phyloP scores from a whole-genome alignment of 2,888 invertebrate species.

The Alitta virens region DNA sequence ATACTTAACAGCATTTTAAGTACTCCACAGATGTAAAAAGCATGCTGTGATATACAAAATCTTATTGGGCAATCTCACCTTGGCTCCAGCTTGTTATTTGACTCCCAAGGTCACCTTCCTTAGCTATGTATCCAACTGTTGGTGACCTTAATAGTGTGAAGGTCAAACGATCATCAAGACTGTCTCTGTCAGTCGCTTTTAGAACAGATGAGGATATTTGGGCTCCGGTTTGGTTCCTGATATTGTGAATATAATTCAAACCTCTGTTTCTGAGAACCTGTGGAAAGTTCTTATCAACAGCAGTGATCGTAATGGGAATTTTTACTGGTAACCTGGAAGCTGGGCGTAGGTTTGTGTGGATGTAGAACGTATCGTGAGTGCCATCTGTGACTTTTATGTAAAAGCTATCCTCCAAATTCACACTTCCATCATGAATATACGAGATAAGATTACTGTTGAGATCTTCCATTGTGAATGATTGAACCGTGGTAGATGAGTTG shows the following conservation, averaged over 20 bases:
- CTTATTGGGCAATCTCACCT: too few species aligned
- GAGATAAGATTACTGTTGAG: constrained; percentile 47
- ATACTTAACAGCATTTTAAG: too few species aligned
- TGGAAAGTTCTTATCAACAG: constrained; percentile 53
- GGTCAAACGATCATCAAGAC: constrained; percentile 37
- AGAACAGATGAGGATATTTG: constrained; percentile 42
- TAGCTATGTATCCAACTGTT: constrained; percentile 45
- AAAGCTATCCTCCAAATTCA: constrained; percentile 50
- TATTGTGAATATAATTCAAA: constrained; percentile 35
- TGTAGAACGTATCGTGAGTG: constrained; percentile 51
- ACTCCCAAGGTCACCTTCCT: constrained; percentile 32
- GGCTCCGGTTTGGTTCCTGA: constrained; percentile 40
- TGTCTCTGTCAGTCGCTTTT: constrained; percentile 48
- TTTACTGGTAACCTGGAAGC: constrained; percentile 45
- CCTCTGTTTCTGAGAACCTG: constrained; percentile 47
- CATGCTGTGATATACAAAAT: too few species aligned
- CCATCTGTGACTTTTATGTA: constrained; percentile 53
- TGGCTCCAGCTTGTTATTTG: constrained; percentile 52
- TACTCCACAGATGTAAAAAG: too few species aligned
- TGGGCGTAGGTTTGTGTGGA: constrained; percentile 45
- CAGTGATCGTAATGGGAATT: constrained; percentile 48
- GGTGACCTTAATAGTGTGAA: constrained; percentile 45
- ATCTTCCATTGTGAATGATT: constrained; percentile 50
- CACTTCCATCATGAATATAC: constrained; percentile 57
- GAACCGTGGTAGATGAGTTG: constrained; percentile 41